Evolutionary conservation across 2,797 vertebrate genomes (phyloP).

Genomic region (Anomalospiza imberbis): DNA sequence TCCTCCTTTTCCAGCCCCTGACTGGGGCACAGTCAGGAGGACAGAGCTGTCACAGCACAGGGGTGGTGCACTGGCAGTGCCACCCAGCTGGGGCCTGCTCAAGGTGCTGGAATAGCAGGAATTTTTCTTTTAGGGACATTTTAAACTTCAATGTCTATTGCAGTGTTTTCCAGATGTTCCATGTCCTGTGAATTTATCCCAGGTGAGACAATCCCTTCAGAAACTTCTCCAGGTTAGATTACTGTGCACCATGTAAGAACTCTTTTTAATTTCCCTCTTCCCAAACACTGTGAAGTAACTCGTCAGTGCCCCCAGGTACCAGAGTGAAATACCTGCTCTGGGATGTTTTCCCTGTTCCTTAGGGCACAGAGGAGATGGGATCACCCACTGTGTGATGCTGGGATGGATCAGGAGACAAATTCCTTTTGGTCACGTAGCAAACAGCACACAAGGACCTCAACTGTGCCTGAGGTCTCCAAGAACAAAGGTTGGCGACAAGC

Average conservation of each 20-base stretch:
- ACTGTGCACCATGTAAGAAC: neutral
- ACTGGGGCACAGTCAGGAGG: neutral
- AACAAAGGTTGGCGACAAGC: neutral
- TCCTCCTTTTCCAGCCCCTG: neutral
- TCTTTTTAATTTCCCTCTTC: neutral
- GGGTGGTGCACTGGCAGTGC: neutral
- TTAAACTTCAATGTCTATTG: neutral
- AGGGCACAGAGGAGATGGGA: neutral
- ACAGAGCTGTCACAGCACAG: neutral
- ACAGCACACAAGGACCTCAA: neutral
- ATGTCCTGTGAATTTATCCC: neutral
- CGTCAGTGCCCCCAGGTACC: neutral
- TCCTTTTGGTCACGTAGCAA: rapidly evolving
- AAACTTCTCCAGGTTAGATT: neutral
- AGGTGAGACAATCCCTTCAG: neutral
- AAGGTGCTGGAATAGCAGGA: neutral
- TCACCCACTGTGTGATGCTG: neutral
- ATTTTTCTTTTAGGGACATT: neutral
- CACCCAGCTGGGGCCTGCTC: neutral
- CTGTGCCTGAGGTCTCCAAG: neutral
- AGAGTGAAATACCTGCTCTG: neutral
- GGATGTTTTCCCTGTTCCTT: neutral
- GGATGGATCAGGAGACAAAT: neutral
- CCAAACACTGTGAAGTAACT: neutral
- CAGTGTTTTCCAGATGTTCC: neutral